Conservation (phyloP, 1,140 invertebrate genomes). For the Drosophila subobscura region DNA sequence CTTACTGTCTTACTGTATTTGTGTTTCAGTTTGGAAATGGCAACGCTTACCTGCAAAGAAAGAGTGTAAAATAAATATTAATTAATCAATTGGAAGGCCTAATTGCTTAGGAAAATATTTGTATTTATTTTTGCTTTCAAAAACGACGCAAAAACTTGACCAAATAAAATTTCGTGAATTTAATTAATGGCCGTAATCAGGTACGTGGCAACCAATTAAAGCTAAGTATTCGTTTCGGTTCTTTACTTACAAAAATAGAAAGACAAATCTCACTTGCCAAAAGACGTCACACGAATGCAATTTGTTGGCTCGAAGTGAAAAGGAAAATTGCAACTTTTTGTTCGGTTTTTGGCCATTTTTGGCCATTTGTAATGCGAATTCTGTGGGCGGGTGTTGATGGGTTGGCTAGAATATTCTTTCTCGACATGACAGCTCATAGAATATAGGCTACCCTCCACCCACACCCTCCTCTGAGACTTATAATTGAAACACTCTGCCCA, state of each 20-base stretch:
- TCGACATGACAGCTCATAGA: constrained; percentile 39
- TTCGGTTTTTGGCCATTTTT: constrained; percentile 31
- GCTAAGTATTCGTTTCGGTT: constrained; percentile 1
- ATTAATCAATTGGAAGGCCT: constrained; percentile 57
- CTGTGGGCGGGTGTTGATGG: constrained; percentile 52
- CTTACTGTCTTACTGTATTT: constrained; percentile 29
- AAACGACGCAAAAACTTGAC: constrained; percentile 41
- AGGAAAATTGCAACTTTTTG: constrained; percentile 52
- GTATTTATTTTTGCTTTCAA: constrained; percentile 15
- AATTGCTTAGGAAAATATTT: constrained; percentile 44
- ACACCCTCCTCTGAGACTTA: constrained; percentile 6
- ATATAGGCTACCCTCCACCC: constrained; percentile 18
- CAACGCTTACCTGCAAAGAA: constrained; percentile 72
- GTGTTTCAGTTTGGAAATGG: background rate
- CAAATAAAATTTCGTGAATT: constrained; percentile 12
- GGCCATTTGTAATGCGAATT: constrained; percentile 26
- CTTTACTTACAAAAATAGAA: constrained; percentile 28
- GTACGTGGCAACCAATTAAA: constrained; percentile 23
- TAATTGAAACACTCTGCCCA: constrained; percentile 44
- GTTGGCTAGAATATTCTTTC: constrained; percentile 35
- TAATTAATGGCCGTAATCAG: constrained; percentile 57
- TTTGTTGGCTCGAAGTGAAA: constrained; percentile 51
- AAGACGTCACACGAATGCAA: constrained; percentile 38
- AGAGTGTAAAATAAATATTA: constrained; percentile 49
- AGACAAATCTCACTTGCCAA: constrained; percentile 28